Evolutionary conservation across 2,888 invertebrate species (phyloP), one percentile per base, ranked within the genome.

Genomic region (Tenthredo notha): DNA sequence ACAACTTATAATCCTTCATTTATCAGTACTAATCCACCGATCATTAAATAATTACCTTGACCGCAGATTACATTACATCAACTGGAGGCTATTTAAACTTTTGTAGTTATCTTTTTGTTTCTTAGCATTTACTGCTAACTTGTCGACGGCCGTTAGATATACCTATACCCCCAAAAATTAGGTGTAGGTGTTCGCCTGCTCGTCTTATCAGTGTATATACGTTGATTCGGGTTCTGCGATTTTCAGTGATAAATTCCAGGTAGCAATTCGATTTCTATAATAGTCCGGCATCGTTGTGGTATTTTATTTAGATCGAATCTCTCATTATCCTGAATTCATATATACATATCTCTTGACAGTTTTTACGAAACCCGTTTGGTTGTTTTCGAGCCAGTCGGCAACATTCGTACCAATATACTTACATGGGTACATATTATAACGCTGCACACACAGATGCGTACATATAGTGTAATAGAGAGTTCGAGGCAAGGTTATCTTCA

Each of bases 401-500:
- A 50, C 18, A 50, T 50, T 50, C 21, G 9, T 58, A 58, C 21
- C 21, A 9, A 21, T 61, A 61, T 25, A 61, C 21, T 0, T 61
- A 61, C 10, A n/a, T 58, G 9, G 4, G 5, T 21, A 58, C 9
- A 21, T 54, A 54, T 54, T 6, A 33, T 43, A 43, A 5, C 4
- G 18, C 5, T 6, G 18, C 18, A n/a, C 6, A 50, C 18, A n/a
- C 18, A 50, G 18, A 25, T 25, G 9, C 10, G 25, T 61, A 61
- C 9, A 10, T 61, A 25, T 61, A 61, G 10, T 18, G 18, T n/a
- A 70, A 33, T 33, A 18, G 37, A 70, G 37, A 70, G 70, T 70
- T 70, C 70, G 70, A 37, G 33, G 70, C 37, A 70, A 70, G 70
- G 70, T 70, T 70, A 70, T 70, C 70, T 29, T 18, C 33, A 70